Conservation (phyloP, 2,113 vertebrate species). For the Oceanodroma tethys region DNA sequence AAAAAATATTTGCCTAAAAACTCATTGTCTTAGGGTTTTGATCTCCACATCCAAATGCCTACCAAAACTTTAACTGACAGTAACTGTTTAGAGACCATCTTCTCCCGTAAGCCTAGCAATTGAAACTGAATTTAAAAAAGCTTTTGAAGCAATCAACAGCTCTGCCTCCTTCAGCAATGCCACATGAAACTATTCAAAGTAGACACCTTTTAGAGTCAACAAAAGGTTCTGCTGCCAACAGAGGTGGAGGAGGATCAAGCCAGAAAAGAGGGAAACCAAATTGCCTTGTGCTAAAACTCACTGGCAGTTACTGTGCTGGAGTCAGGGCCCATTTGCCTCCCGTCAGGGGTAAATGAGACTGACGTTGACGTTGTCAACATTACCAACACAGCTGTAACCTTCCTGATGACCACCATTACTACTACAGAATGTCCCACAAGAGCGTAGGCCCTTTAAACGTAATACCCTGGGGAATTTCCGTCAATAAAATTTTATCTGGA, state of each 20-base stretch:
- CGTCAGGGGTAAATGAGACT: neutral
- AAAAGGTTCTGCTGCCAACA: neutral
- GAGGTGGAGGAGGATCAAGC: neutral
- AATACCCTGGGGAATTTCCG: neutral
- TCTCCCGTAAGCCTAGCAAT: neutral
- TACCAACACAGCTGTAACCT: neutral
- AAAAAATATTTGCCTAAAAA: neutral
- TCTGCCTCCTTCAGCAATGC: neutral
- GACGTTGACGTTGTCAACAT: neutral
- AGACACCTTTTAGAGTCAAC: neutral
- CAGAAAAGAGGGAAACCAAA: neutral
- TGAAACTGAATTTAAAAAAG: neutral
- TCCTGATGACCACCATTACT: neutral
- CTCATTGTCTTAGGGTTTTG: neutral
- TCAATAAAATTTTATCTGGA: neutral
- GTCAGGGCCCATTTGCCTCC: neutral
- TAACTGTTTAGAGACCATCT: neutral
- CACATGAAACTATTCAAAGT: neutral
- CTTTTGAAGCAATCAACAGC: neutral
- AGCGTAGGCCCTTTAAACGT: rapidly evolving
- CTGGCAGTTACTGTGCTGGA: neutral
- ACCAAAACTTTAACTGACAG: neutral
- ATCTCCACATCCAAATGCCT: neutral
- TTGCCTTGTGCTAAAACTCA: neutral
- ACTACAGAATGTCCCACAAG: neutral